phyloP scores from a whole-genome alignment of 2,888 invertebrate genomes.

The Noctua comes region DNA sequence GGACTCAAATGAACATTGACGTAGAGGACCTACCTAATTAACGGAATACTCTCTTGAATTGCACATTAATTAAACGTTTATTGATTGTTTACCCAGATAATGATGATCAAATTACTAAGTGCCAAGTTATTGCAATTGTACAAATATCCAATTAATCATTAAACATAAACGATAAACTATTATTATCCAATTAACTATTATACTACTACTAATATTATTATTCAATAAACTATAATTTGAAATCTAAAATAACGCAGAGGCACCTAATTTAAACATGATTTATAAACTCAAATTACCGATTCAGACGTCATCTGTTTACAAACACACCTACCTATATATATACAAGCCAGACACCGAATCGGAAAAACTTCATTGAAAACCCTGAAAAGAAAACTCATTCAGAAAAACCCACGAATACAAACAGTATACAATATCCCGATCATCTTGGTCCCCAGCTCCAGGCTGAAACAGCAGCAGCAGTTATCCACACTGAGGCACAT shows the following conservation, averaged over 20 bases:
- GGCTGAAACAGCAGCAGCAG: constrained; percentile 75
- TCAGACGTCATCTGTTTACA: constrained; percentile 13
- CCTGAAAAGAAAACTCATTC: background rate
- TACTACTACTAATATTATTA: background rate
- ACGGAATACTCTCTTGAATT: background rate
- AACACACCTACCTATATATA: constrained; percentile 7
- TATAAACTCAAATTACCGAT: background rate
- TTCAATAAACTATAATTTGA: background rate
- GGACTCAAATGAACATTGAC: background rate
- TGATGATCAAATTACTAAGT: too few species aligned
- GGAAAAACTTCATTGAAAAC: background rate
- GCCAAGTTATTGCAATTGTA: background rate
- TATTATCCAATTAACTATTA: too few species aligned
- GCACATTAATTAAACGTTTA: background rate
- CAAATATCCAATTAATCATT: background rate
- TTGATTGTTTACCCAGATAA: background rate
- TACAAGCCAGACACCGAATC: background rate
- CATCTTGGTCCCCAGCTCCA: constrained; percentile 75
- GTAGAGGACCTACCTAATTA: background rate
- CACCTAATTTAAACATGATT: background rate
- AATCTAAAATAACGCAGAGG: background rate
- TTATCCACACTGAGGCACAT: constrained; percentile 74
- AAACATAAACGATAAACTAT: too few species aligned
- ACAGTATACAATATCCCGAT: constrained; percentile 74
- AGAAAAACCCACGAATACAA: constrained; percentile 53